A percentile compares a stretch with the other conserved stretches of the same genome.
Conservation (phyloP, 2,113 vertebrate genomes). For the Ochotona curzoniae region DNA sequence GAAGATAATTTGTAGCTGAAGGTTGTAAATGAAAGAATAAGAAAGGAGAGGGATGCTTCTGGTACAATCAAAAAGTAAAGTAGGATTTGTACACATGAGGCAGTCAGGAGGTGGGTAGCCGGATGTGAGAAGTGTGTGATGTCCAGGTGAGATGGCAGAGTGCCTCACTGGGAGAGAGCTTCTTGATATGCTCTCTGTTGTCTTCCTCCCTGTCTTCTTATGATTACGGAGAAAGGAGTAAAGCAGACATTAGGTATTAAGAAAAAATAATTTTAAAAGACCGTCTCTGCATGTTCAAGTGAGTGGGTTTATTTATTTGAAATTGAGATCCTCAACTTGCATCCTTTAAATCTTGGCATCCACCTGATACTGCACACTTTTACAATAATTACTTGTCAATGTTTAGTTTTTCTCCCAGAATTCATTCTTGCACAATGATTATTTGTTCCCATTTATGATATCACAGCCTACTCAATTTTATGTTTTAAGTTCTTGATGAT, state of each 20-base stretch:
- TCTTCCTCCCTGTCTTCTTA: neutral
- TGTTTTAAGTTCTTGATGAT: neutral
- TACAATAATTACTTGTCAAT: neutral
- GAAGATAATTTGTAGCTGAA: too few relatives aligned
- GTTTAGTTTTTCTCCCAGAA: neutral
- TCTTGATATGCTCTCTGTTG: neutral
- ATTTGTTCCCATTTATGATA: neutral
- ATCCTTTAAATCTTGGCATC: neutral
- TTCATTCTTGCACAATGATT: neutral
- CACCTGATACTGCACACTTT: neutral
- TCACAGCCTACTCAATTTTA: neutral
- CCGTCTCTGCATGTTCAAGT: neutral
- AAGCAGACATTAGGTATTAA: neutral
- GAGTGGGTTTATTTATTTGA: neutral
- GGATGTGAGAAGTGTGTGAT: neutral
- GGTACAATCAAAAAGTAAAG: neutral
- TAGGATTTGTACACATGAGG: neutral
- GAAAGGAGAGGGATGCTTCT: neutral
- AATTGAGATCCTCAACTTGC: neutral
- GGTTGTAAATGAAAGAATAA: neutral
- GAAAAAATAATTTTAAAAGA: neutral
- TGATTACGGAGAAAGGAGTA: neutral
- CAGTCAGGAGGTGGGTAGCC: rapidly evolving
- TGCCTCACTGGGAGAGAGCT: neutral
- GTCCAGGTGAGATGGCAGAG: neutral